Percentiles rank a stretch among this genome's conserved stretches.
These are phyloP conservation scores for Apostichopus japonicus DNA, from an alignment of 35 echinoderm and acorn worm species.

Conservation along the genomic window DNA sequence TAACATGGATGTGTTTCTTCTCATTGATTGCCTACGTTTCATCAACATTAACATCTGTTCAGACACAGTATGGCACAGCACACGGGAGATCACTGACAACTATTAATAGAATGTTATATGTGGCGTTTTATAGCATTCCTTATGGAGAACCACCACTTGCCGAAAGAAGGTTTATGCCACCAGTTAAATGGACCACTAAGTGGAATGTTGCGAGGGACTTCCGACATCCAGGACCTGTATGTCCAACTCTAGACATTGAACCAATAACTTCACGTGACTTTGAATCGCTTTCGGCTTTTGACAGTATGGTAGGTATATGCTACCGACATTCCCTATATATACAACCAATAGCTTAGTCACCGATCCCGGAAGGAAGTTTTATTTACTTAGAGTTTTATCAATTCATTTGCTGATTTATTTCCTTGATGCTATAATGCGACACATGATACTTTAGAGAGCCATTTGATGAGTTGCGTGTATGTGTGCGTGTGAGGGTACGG, in stretches of 20 bases:
- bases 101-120: not conserved
- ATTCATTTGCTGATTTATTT: too few relatives aligned
- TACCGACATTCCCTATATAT: too few relatives aligned
- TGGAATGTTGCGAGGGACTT: not conserved
- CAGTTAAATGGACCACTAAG: not conserved
- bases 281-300: not conserved
- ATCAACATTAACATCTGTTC: not conserved
- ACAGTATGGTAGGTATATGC: too few relatives aligned
- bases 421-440: too few relatives aligned
- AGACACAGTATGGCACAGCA: not conserved
- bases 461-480: too few relatives aligned
- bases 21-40: not conserved
- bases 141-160: slow-evolving; percentile 5
- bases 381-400: too few relatives aligned
- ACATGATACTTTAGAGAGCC: too few relatives aligned
- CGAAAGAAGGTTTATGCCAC: slow-evolving; percentile 15
- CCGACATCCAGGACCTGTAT: not conserved
- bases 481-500: too few relatives aligned
- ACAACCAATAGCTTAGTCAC: too few relatives aligned
- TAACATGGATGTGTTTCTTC: not conserved
- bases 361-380: too few relatives aligned
- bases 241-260: not conserved
- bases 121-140: not conserved
- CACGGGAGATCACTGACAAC: not conserved
- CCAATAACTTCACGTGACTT: not conserved